Evolutionary conservation across 2,113 vertebrate genomes (phyloP).

Genomic region (Myrmecobius fasciatus): DNA sequence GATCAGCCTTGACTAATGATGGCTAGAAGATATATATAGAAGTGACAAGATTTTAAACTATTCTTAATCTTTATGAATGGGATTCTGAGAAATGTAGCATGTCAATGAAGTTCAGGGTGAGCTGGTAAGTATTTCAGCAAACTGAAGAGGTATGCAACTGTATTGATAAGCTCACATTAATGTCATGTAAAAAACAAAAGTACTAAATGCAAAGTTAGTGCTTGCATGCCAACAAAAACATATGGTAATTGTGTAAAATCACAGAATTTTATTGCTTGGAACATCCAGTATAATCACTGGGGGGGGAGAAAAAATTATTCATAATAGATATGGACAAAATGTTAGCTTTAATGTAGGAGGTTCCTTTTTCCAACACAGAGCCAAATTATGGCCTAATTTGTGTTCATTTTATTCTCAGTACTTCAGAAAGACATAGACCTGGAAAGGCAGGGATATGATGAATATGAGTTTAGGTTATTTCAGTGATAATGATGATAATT

Average conservation of each 20-base stretch:
- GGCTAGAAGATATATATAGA: not conserved
- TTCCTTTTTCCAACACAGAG: not conserved
- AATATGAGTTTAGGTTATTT: not conserved
- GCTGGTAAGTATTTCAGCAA: conserved; percentile 37
- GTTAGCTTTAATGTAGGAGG: conserved; percentile 43
- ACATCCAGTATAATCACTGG: conserved; percentile 50
- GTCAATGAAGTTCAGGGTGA: conserved; percentile 37
- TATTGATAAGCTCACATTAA: conserved; percentile 49
- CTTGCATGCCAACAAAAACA: conserved; percentile 50
- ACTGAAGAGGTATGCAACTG: conserved; percentile 44
- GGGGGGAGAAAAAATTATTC: conserved; percentile 55
- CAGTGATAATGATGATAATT: no score
- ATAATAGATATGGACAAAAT: conserved; percentile 48
- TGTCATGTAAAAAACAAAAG: conserved; percentile 27
- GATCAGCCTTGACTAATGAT: not conserved
- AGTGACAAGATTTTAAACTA: not conserved
- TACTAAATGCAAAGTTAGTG: conserved; percentile 49
- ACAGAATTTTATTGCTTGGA: conserved; percentile 55
- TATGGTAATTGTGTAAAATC: conserved; percentile 58
- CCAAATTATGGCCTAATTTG: conserved; percentile 32
- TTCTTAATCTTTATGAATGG: conserved; percentile 4
- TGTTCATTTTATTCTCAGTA: conserved; percentile 32
- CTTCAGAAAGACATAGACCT: conserved; percentile 41
- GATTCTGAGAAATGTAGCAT: not conserved
- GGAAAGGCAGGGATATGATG: not conserved